phyloP scores from a whole-genome alignment of 2,888 invertebrate genomes.

The Leucophora obtusa region DNA sequence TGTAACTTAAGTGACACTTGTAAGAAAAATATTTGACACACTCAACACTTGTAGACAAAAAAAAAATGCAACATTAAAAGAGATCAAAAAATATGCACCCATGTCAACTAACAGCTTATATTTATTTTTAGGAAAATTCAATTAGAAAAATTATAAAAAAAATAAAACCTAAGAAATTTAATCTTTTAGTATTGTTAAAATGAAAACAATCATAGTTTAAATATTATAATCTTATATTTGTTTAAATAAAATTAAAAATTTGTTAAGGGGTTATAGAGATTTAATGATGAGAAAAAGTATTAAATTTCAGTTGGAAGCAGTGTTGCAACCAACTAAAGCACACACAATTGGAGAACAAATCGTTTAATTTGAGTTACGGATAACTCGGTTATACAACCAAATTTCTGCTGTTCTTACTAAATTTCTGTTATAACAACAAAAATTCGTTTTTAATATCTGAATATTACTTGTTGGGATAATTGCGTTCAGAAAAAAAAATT shows the following conservation, averaged over 20 bases:
- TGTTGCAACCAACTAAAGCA: too few species aligned
- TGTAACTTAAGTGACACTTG: background rate
- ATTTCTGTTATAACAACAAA: too few species aligned
- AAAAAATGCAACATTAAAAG: background rate
- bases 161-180: background rate
- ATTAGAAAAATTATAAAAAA: background rate
- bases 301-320: background rate
- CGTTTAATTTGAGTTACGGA: too few species aligned
- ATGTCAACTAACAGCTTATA: background rate
- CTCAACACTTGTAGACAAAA: background rate
- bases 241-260: background rate
- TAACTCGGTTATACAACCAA: too few species aligned
- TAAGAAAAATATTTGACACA: too few species aligned
- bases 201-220: background rate
- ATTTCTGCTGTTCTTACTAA: too few species aligned
- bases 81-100: background rate
- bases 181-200: background rate
- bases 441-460: too few species aligned
- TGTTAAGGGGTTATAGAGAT: background rate
- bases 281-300: background rate
- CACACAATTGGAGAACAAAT: too few species aligned
- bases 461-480: too few species aligned
- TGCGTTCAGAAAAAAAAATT: too few species aligned
- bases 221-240: background rate
- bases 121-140: background rate